Conservation (phyloP, 2,888 invertebrate genomes). For the Mesoligia furuncula region DNA sequence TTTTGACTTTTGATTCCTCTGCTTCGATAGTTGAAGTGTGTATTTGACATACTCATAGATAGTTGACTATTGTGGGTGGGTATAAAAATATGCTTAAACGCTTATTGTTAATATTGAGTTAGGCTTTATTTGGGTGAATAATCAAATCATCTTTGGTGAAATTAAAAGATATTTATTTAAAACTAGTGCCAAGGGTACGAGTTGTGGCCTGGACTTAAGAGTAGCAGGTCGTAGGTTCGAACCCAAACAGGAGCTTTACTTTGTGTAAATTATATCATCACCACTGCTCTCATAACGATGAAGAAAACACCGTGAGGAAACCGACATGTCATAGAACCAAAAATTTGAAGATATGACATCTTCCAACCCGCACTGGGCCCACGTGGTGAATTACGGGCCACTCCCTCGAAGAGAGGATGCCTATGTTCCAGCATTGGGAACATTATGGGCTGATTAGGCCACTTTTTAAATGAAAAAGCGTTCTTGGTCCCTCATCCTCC, state of each 20-base stretch:
- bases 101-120: background rate
- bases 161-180: background rate
- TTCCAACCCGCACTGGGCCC: too few relatives aligned
- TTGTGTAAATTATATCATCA: background rate
- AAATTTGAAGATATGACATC: background rate
- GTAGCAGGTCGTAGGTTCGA: too few relatives aligned
- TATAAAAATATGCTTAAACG: slow-evolving; percentile 30
- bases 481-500: background rate
- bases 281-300: background rate
- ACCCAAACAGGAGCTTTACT: too few relatives aligned
- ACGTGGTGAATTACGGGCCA: too few relatives aligned
- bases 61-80: slow-evolving; percentile 3
- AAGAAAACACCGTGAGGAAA: background rate
- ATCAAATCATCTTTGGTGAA: background rate
- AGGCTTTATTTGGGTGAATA: background rate
- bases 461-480: background rate
- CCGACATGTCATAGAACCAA: too few relatives aligned
- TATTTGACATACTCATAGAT: slow-evolving; percentile 45
- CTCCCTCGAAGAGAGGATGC: background rate
- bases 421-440: background rate
- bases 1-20: slow-evolving; percentile 16
- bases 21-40: slow-evolving; percentile 16
- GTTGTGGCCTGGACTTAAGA: too few relatives aligned
- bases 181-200: too few relatives aligned
- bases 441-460: too few relatives aligned